phyloP scores from a whole-genome alignment of 2,113 vertebrate genomes.

The Ceyx melanurus region DNA sequence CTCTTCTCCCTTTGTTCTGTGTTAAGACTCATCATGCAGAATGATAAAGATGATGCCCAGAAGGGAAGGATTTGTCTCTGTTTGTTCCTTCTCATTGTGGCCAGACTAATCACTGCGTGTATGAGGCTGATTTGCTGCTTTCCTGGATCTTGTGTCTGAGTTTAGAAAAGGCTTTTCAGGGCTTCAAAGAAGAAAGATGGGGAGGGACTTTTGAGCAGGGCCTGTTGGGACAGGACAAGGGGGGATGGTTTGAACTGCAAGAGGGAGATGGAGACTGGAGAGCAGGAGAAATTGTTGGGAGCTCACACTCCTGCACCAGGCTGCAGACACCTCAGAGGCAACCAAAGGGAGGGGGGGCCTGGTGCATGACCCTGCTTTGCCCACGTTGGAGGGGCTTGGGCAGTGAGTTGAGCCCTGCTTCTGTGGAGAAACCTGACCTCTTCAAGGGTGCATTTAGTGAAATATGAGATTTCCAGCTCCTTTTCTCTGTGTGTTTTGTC shows the following conservation, averaged over 20 bases:
- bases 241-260: too few species aligned
- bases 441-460: background rate
- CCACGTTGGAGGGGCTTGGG: background rate
- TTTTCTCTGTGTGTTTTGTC: background rate
- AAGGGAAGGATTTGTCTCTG: background rate
- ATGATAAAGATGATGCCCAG: background rate
- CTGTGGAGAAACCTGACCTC: background rate
- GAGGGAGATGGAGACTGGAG: too few species aligned
- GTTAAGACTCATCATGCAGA: background rate
- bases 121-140: background rate
- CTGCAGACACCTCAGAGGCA: background rate
- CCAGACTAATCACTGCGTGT: background rate
- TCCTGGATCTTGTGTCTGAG: background rate
- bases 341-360: background rate
- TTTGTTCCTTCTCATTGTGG: background rate
- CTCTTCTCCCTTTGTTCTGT: background rate
- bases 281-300: background rate
- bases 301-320: rapidly evolving
- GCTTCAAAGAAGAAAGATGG: background rate
- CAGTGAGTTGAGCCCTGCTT: background rate
- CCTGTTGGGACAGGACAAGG: too few species aligned
- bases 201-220: background rate
- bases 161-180: background rate
- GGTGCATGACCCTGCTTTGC: background rate
- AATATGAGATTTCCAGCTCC: background rate